phyloP scores from a whole-genome alignment of 2,113 vertebrate genomes.

The Vulpes ferrilata region DNA sequence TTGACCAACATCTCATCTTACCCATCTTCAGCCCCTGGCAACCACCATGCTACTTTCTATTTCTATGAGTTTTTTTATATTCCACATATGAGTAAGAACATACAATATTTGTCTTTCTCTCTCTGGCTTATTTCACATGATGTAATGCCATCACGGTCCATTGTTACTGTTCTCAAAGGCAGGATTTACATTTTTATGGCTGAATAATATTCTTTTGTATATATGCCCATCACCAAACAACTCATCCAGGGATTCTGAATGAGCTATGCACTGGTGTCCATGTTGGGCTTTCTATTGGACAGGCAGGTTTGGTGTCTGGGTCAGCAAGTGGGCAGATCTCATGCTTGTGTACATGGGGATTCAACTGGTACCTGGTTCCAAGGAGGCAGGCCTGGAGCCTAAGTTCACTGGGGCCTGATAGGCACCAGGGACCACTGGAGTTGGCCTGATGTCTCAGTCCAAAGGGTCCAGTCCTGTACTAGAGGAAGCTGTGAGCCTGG shows the following conservation, averaged over 20 bases:
- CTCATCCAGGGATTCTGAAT: background rate
- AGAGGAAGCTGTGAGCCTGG: background rate
- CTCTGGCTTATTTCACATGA: background rate
- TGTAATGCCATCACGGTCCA: background rate
- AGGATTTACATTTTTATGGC: background rate
- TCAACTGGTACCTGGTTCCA: background rate
- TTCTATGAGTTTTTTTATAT: background rate
- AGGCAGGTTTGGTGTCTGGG: background rate
- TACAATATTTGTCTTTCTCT: background rate
- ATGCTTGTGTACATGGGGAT: background rate
- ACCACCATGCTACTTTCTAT: background rate
- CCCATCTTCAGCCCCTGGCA: background rate
- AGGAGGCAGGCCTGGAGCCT: background rate
- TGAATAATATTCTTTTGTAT: background rate
- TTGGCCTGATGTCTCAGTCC: background rate
- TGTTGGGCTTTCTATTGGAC: background rate
- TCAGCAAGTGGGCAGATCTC: background rate
- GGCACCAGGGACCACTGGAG: background rate
- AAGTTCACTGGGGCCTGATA: background rate
- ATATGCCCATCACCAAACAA: background rate
- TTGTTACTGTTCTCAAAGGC: background rate
- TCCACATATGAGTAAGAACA: background rate
- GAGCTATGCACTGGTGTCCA: background rate
- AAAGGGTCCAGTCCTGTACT: background rate
- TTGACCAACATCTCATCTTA: background rate